These are phyloP conservation scores for Xestia ashworthii DNA, from an alignment of 2,888 invertebrate species.

Conservation along the genomic window DNA sequence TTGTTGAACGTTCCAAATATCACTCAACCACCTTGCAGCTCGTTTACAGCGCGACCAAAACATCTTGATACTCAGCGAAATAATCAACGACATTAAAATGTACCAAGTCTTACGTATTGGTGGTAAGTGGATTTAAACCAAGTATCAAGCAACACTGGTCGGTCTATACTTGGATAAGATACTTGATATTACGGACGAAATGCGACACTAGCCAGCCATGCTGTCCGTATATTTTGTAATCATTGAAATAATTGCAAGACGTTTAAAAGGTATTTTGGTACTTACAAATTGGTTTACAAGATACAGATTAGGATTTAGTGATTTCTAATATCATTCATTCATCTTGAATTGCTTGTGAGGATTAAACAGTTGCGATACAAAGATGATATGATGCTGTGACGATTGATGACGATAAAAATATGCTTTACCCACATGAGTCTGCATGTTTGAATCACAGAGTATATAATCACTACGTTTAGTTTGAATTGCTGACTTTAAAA, in stretches of 20 bases:
- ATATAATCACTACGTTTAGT: too few relatives aligned
- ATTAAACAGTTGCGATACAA: neutral
- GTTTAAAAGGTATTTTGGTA: slow-evolving; percentile 41
- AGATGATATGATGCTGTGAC: neutral
- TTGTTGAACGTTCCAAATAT: slow-evolving; percentile 72
- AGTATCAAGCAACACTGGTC: slow-evolving; percentile 37
- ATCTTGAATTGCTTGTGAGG: slow-evolving; percentile 3
- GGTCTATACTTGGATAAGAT: slow-evolving; percentile 46
- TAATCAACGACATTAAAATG: neutral
- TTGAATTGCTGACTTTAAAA: slow-evolving; percentile 8
- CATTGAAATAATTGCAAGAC: slow-evolving; percentile 51
- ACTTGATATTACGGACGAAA: slow-evolving; percentile 57
- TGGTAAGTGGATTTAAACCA: slow-evolving; percentile 1
- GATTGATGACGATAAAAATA: neutral
- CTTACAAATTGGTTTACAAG: slow-evolving; percentile 31
- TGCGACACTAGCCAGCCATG: slow-evolving; percentile 47
- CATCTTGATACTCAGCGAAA: slow-evolving; percentile 30
- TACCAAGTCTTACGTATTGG: neutral
- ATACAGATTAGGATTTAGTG: slow-evolving; percentile 7
- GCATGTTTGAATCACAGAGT: too few relatives aligned
- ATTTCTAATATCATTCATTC: slow-evolving; percentile 15
- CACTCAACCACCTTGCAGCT: slow-evolving; percentile 76
- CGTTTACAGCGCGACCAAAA: slow-evolving; percentile 34
- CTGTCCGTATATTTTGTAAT: slow-evolving; percentile 49
- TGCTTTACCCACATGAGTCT: neutral